phyloP scores from a whole-genome alignment of 2,113 vertebrate species.

The Sphaerodactylus townsendi region DNA sequence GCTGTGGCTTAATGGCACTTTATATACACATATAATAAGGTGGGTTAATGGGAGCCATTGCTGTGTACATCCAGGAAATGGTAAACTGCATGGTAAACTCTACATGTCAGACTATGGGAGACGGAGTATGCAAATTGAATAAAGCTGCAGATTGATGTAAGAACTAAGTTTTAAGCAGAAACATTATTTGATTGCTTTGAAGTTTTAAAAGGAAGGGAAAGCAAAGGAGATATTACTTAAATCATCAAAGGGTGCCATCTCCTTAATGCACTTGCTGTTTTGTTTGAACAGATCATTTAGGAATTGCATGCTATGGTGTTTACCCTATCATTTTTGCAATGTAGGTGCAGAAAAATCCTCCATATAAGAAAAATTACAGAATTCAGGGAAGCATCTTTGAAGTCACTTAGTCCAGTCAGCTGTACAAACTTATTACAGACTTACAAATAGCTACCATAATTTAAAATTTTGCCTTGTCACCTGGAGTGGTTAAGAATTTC shows the following conservation, averaged over 20 bases:
- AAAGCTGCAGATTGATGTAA: constrained; percentile 72
- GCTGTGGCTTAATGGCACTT: no score
- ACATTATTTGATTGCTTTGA: constrained; percentile 72
- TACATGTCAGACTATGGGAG: constrained; percentile 67
- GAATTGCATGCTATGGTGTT: constrained; percentile 38
- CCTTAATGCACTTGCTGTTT: constrained; percentile 41
- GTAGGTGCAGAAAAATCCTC: constrained; percentile 16
- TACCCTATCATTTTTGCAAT: background rate
- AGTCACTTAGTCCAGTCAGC: background rate
- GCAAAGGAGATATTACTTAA: constrained; percentile 59
- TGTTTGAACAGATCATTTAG: constrained; percentile 43
- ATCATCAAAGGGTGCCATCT: constrained; percentile 57
- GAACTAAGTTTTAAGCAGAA: constrained; percentile 74
- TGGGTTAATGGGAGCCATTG: constrained; percentile 69
- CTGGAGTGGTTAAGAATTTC: background rate
- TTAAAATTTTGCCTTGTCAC: background rate
- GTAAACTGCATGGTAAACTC: constrained; percentile 65
- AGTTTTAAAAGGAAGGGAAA: constrained; percentile 59
- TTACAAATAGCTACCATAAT: no score
- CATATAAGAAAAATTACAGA: background rate
- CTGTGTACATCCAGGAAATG: constrained; percentile 63
- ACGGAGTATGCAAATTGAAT: constrained; percentile 77
- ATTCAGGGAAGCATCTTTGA: background rate
- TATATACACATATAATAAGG: constrained; percentile 31
- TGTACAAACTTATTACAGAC: background rate